Evolutionary conservation across 2,888 invertebrate genomes (phyloP), one percentile per base, ranked within the genome.

Genomic region (Yponomeuta malinellus): DNA sequence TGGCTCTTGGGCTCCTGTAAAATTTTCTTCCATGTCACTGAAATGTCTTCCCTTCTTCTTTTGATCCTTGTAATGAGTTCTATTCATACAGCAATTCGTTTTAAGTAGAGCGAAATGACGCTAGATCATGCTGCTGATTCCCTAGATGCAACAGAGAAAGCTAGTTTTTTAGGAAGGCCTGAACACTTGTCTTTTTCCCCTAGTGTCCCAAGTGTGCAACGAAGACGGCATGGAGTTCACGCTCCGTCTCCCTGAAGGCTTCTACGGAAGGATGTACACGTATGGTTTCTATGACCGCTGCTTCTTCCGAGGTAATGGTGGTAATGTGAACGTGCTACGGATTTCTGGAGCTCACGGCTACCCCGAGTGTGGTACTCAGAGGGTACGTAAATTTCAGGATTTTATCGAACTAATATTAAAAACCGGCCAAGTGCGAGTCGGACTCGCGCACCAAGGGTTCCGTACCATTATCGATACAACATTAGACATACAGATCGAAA

Each of bases 141-240:
- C 8, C 9, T 43, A 43, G 43, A 43, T 43, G 43, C 9, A 43
- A 8, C 0, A 43, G 1, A 43, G 43, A 43, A 43, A 43, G 43
- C 8, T 43, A 43, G 43, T 43, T 43, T 43, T 43, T 43, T 43
- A 8, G 9, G 43, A 43, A 43, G 43, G 6, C 6, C 48, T 65
- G 52, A n/a, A 43, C 70, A 69, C 10, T 68, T 10, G 10, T 31
- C 9, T 52, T 10, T 67, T 12, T 43, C n/a, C 10, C n/a, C 23
- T 59, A 97, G 97, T 98, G 71, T 96, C 96, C 70, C 97, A 98
- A 94, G 95, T 96, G 1, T 98, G 98, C 85, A 97, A 96, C 79
- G 97, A 97, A 89, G 97, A 98, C 82, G 98, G 97, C 1, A 98
- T 98, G 97, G 97, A 97, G 83, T 98, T 98, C 81, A 97, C 97